These are phyloP conservation scores for Sebastes matsubarae DNA, from an alignment of 2,797 vertebrate genomes.

Conservation along the genomic window DNA sequence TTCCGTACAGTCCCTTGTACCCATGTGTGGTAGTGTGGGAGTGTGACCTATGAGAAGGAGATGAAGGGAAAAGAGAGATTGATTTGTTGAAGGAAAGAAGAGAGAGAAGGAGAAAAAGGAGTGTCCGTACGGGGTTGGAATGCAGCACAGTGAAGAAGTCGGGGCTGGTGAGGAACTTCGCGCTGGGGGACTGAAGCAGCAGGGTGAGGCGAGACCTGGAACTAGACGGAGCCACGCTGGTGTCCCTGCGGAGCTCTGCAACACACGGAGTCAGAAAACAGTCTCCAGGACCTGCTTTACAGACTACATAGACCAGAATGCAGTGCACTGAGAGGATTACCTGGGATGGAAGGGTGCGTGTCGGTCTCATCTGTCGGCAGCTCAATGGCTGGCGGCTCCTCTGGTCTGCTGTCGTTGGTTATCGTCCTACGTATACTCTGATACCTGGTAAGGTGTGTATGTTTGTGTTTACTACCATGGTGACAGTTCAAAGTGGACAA, in stretches of 20 bases:
- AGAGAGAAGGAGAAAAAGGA: not conserved
- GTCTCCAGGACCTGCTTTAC: not conserved
- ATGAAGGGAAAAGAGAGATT: not conserved
- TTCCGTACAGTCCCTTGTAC: not conserved
- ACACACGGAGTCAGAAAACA: not conserved
- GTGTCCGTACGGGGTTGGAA: conserved; percentile 91
- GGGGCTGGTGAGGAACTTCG: conserved; percentile 96
- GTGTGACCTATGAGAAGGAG: not conserved
- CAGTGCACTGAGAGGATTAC: conserved; percentile 64
- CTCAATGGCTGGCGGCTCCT: conserved; percentile 80
- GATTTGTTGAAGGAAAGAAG: not conserved
- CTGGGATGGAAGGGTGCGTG: conserved; percentile 86
- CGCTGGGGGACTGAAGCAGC: conserved; percentile 93
- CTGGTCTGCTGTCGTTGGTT: conserved; percentile 90
- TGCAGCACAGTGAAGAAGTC: conserved; percentile 98
- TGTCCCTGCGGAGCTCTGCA: conserved; percentile 91
- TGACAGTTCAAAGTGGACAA: not conserved
- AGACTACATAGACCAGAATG: not conserved
- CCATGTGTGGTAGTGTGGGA: too few relatives aligned
- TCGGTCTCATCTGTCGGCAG: conserved; percentile 87
- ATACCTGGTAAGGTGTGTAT: conserved; percentile 81
- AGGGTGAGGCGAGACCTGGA: conserved; percentile 90
- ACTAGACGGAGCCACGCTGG: conserved; percentile 83
- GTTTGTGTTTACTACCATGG: not conserved
- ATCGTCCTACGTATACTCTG: conserved; percentile 97